Evolutionary conservation across 2,888 invertebrate genomes (phyloP).

Genomic region (Eutolmus rufibarbis): DNA sequence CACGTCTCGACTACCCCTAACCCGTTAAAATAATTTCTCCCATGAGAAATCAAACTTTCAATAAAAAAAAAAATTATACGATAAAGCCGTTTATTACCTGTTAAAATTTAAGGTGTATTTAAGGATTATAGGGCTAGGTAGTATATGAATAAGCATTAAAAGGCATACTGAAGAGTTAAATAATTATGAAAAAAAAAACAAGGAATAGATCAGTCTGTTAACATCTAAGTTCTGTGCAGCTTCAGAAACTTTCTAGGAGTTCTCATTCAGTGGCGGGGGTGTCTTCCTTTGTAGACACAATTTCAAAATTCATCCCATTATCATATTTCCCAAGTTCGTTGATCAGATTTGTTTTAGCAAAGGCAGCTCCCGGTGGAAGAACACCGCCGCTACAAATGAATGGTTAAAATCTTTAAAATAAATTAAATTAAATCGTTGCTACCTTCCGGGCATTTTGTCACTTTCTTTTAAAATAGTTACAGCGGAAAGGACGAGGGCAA

Average conservation of each 20-base stretch:
- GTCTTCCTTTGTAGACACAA: slow-evolving; percentile 57
- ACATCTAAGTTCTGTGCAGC: neutral
- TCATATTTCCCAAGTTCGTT: slow-evolving; percentile 71
- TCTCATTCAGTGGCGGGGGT: neutral
- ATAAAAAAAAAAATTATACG: neutral
- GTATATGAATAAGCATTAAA: neutral
- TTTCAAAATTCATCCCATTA: slow-evolving; percentile 76
- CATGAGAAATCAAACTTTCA: neutral
- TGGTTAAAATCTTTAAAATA: slow-evolving; percentile 48
- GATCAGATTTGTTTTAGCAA: slow-evolving; percentile 80
- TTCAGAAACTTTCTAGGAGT: neutral
- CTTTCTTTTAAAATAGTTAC: slow-evolving; percentile 77
- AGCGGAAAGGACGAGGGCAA: slow-evolving; percentile 75
- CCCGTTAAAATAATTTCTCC: no score
- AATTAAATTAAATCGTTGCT: slow-evolving; percentile 51
- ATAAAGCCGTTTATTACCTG: slow-evolving; percentile 6
- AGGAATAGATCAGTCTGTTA: neutral
- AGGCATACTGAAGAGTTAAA: neutral
- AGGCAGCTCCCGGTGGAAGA: slow-evolving; percentile 84
- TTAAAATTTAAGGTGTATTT: neutral
- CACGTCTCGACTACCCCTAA: no score
- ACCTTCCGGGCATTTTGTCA: slow-evolving; percentile 78
- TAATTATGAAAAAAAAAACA: neutral
- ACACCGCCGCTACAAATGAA: slow-evolving; percentile 78
- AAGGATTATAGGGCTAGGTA: neutral